These are phyloP conservation scores for Petrocephalus microphthalmus DNA, from an alignment of 2,113 vertebrate species.

Conservation along the genomic window DNA sequence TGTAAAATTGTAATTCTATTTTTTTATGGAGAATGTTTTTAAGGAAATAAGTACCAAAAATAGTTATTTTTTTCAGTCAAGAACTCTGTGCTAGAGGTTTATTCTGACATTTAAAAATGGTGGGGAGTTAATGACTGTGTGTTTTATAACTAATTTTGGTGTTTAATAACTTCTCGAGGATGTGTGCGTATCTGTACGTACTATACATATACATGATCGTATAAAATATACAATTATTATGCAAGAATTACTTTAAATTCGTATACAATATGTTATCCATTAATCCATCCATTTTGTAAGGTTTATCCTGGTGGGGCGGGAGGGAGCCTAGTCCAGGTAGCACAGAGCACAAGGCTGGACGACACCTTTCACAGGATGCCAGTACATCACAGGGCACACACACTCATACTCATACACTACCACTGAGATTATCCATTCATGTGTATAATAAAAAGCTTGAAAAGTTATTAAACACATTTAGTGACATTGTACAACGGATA, in stretches of 20 bases:
- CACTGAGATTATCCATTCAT: slow-evolving; percentile 29
- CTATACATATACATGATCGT: slow-evolving; percentile 34
- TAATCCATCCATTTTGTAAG: not conserved
- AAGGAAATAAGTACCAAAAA: slow-evolving; percentile 63
- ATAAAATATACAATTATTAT: slow-evolving; percentile 40
- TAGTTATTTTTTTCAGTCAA: slow-evolving; percentile 51
- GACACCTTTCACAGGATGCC: not conserved
- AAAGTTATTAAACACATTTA: slow-evolving; percentile 53
- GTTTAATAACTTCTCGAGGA: not conserved
- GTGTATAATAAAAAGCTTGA: slow-evolving; percentile 56
- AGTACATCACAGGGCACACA: not conserved
- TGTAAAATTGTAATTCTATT: slow-evolving; percentile 80
- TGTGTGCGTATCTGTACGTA: slow-evolving; percentile 13
- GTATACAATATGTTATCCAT: not conserved
- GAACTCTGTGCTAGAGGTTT: slow-evolving; percentile 41
- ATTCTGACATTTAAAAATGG: slow-evolving; percentile 55
- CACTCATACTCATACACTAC: not conserved
- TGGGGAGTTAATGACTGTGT: not conserved
- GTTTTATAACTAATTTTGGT: not conserved
- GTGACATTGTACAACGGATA: slow-evolving; percentile 61
- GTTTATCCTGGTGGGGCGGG: not conserved
- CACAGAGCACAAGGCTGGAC: not conserved
- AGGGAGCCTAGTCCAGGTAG: not conserved
- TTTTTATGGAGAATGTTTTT: slow-evolving; percentile 73
- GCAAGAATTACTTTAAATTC: slow-evolving; percentile 68